Evolutionary conservation across 2,888 invertebrate species (phyloP), one percentile per base, ranked within the genome.

Genomic region (Malachius bipustulatus): DNA sequence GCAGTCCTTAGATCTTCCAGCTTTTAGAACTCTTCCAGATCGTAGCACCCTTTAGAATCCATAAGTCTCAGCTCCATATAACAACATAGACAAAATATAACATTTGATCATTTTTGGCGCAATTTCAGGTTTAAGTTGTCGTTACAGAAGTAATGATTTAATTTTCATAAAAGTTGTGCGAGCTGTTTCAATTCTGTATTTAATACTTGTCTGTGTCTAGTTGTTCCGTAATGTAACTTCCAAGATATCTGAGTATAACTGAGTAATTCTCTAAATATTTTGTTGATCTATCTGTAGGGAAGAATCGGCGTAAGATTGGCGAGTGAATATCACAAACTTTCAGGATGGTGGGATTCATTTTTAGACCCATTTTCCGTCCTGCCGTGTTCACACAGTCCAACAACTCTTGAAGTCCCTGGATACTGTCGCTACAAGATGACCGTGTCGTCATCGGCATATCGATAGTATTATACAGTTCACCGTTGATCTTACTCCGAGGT

Each of bases 401-500:
- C 12, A 39, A 13, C 26, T 36, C 28, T 41, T 41, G 31, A 10
- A 39, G 34, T 3, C 14, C 29, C 16, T 16, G 6, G 11, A 41
- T 15, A 15, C 13, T 39, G 15, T 39, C 39, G 10, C 13, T 10
- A 14, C 27, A 41, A 40, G 16, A 39, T 16, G 16, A 40, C 39
- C 28, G 32, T 41, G 40, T 41, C 39, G 40, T 41, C 39, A 4
- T 33, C 34, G 9, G 30, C 34, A 27, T 39, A 40, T 39, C 39
- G 32, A 15, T 39, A 10, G 19, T 37, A 11, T 38, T 38, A 3
- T 40, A 13, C 10, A 16, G 14, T 32, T 33, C 19, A 4, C 34
- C 39, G n/a, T 39, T 39, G 4, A 39, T 16, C 14, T 40, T 40
- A 10, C 40, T 28, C 9, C 27, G 34, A 14, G 28, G 12, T 1